Evolutionary conservation across 1,140 invertebrate species (phyloP).

Genomic region (Dendroctonus ponderosae): DNA sequence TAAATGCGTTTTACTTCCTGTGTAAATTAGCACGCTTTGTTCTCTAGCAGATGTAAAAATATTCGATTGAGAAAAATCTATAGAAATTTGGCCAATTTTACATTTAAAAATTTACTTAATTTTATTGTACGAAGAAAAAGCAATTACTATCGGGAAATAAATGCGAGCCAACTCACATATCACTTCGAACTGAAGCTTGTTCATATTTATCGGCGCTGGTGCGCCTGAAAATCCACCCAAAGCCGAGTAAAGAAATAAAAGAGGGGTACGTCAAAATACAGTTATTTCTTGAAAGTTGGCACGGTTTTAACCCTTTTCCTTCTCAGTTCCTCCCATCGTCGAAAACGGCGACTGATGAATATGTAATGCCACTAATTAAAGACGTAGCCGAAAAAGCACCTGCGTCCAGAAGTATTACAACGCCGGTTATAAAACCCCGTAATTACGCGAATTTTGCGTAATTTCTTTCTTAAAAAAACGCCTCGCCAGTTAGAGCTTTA

Average conservation of each 20-base stretch:
- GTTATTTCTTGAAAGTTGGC: slow-evolving; percentile 22
- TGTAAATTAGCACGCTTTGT: too few species aligned
- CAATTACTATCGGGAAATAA: too few species aligned
- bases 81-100: too few species aligned
- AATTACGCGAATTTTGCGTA: slow-evolving; percentile 51
- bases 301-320: slow-evolving; percentile 30
- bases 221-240: too few species aligned
- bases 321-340: slow-evolving; percentile 6
- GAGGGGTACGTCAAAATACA: slow-evolving; percentile 19
- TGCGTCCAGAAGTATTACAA: slow-evolving; percentile 49
- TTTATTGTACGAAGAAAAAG: too few species aligned
- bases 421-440: slow-evolving; percentile 39
- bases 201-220: too few species aligned
- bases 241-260: slow-evolving; percentile 11
- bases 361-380: slow-evolving; percentile 52
- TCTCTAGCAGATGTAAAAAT: too few species aligned
- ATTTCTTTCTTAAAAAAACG: slow-evolving; percentile 44
- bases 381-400: slow-evolving; percentile 46
- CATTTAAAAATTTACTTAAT: too few species aligned
- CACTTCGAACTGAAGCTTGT: too few species aligned
- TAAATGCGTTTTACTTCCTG: too few species aligned
- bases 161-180: too few species aligned
- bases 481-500: slow-evolving; percentile 11
- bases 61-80: too few species aligned
- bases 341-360: slow-evolving; percentile 46